phyloP scores from a whole-genome alignment of 2,888 invertebrate species.

The Malachius bipustulatus region DNA sequence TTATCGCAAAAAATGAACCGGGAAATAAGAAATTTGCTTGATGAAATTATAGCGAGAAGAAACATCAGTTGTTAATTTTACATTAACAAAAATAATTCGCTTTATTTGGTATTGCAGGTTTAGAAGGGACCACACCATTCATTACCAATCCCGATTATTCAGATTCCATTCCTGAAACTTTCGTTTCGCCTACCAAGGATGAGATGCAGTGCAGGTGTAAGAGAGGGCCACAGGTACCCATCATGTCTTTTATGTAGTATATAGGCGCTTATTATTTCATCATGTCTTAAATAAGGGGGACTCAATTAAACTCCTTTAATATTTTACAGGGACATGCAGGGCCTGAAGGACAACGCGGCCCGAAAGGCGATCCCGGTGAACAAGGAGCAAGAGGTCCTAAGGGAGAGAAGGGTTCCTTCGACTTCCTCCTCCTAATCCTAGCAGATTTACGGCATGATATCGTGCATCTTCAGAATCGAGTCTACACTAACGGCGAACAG shows the following conservation, averaged over 20 bases:
- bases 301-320: conserved; percentile 6
- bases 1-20: too few species aligned
- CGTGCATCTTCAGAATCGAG: conserved; percentile 45
- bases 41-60: too few species aligned
- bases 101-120: conserved; percentile 18
- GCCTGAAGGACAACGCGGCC: conserved; percentile 47
- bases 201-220: conserved; percentile 48
- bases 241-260: too few species aligned
- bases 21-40: too few species aligned
- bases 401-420: conserved; percentile 50
- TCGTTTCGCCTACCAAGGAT: conserved; percentile 44
- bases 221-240: conserved; percentile 53
- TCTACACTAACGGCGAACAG: conserved; percentile 46
- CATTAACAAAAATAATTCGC: too few species aligned
- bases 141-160: conserved; percentile 38
- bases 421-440: conserved; percentile 49
- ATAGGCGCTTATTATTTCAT: too few species aligned
- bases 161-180: conserved; percentile 46
- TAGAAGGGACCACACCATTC: conserved; percentile 21
- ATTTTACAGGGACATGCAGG: conserved; percentile 47
- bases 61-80: too few species aligned
- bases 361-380: conserved; percentile 47
- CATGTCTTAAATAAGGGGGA: too few species aligned
- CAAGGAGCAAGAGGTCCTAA: conserved; percentile 46
- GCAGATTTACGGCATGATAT: conserved; percentile 54